Base-by-base conservation (phyloP, 2,113 vertebrate species). In the Parotia lawesii region DNA sequence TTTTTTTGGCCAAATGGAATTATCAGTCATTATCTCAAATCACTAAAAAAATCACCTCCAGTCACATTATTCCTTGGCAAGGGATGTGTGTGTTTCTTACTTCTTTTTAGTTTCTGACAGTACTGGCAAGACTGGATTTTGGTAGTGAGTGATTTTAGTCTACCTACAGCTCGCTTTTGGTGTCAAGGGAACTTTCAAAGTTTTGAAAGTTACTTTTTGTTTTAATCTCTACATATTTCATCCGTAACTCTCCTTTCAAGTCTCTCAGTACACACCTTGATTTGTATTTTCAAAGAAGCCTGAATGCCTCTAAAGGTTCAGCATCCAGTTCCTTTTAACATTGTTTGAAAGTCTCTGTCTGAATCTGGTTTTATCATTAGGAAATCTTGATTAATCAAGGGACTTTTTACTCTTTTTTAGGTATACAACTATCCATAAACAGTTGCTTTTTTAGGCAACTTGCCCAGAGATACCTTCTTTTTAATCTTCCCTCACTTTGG, bases 161-260 rank as follows among this genome's bases (percentile, higher is more conserved):
- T 74, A 54, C 58, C 53, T 87, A 16, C 27, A 82, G 15, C 54
- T 96, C 0, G 0, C 5, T 47, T 90, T 89, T 69, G 23, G 19
- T 91, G 54, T 65, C 33, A 57, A 70, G 58, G 20, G 38, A 91
- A 6, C n/a, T 73, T 29, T 62, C 38, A 48, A 75, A 90, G 27
- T 89, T 96, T 85, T 76, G 29, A 72, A 94, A 76, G 58, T 62
- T 79, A 56, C 17, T 91, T 94, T 71, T 75, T 82, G 23, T 69
- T 82, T 94, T 69, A 76, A 42, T 87, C 42, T 48, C 58, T 79
- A 28, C 4, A 10, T 58, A 51, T 89, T 89, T 85, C 24, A 57
- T 82, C 17, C 21, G 38, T 89, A 89, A 50, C 4, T 82, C 28
- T 72, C 20, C 56, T 78, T 72, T 87, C 33, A 82, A 51, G 35